Evolutionary conservation across 2,113 vertebrate species (phyloP).

Genomic region (Austrofundulus limnaeus): DNA sequence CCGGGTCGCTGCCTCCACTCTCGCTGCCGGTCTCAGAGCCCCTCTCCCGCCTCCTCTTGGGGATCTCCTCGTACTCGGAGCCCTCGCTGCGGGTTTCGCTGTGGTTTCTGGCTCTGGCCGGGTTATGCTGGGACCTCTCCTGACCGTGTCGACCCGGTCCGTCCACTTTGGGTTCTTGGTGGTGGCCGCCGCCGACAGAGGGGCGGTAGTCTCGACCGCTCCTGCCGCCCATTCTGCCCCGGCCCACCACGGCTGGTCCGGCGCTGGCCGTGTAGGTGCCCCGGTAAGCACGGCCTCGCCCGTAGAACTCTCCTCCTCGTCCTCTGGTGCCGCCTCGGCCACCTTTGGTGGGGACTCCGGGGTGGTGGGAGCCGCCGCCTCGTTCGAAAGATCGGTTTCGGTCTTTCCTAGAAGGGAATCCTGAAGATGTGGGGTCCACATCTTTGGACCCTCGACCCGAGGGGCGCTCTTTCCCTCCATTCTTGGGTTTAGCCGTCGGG

Average conservation of each 20-base stretch:
- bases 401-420: constrained; percentile 72
- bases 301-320: constrained; percentile 87
- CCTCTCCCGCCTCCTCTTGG: constrained; percentile 88
- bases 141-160: constrained; percentile 59
- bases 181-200: constrained; percentile 59
- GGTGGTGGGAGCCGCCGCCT: constrained; percentile 63
- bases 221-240: constrained; percentile 80
- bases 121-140: constrained; percentile 71
- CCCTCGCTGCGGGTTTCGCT: constrained; percentile 91
- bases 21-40: constrained; percentile 92
- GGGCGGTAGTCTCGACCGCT: constrained; percentile 85
- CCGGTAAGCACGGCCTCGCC: constrained; percentile 83
- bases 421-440: constrained; percentile 54
- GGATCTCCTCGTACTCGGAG: constrained; percentile 91
- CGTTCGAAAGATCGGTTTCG: constrained; percentile 83
- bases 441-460: constrained; percentile 74
- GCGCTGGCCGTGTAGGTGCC: constrained; percentile 76
- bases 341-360: constrained; percentile 67
- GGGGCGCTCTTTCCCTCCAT: constrained; percentile 73
- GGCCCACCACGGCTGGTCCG: constrained; percentile 44
- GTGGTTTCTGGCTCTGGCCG: constrained; percentile 83
- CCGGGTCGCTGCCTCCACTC: constrained; percentile 83
- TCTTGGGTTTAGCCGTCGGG: constrained; percentile 65
- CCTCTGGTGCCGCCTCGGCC: constrained; percentile 77
- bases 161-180: constrained; percentile 81